phyloP scores from a whole-genome alignment of 1,140 invertebrate species.

The Prorops nasuta region DNA sequence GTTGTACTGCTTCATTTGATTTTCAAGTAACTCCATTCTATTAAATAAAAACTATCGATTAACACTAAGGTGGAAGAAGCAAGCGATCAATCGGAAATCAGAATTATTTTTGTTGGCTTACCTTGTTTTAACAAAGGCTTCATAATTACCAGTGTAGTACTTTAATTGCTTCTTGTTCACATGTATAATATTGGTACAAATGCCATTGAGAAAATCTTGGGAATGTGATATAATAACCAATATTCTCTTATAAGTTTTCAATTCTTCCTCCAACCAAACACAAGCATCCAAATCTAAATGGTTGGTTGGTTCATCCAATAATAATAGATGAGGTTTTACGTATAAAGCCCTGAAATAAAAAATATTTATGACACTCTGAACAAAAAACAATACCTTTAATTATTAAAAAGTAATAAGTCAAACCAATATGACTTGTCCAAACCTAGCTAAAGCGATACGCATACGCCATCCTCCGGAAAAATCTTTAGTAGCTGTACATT shows the following conservation, averaged over 20 bases:
- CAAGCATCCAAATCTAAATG: slow-evolving; percentile 98
- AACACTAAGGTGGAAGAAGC: too few relatives aligned
- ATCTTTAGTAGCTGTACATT: slow-evolving; percentile 86
- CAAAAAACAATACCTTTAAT: background rate
- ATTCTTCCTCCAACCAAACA: slow-evolving; percentile 98
- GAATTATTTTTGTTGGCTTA: slow-evolving; percentile 15
- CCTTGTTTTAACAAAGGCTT: slow-evolving; percentile 77
- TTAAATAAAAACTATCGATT: slow-evolving; percentile 10
- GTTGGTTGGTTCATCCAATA: slow-evolving; percentile 97
- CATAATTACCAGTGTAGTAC: slow-evolving; percentile 96
- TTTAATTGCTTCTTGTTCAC: slow-evolving; percentile 91
- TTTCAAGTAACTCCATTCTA: slow-evolving; percentile 91
- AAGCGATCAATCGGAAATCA: too few relatives aligned
- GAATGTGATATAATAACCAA: slow-evolving; percentile 99
- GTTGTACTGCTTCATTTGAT: slow-evolving; percentile 98
- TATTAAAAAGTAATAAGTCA: background rate
- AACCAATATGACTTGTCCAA: slow-evolving; percentile 5
- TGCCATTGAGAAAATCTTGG: slow-evolving; percentile 99
- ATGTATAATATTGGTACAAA: slow-evolving; percentile 98
- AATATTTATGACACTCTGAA: background rate
- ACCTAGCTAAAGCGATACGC: slow-evolving; percentile 94
- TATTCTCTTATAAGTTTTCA: slow-evolving; percentile 95
- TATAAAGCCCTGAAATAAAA: slow-evolving; percentile 67
- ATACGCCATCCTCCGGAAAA: slow-evolving; percentile 99
- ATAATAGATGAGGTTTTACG: slow-evolving; percentile 88